Base-by-base conservation (phyloP, 2,113 vertebrate species). In the Alexandromys fortis region DNA sequence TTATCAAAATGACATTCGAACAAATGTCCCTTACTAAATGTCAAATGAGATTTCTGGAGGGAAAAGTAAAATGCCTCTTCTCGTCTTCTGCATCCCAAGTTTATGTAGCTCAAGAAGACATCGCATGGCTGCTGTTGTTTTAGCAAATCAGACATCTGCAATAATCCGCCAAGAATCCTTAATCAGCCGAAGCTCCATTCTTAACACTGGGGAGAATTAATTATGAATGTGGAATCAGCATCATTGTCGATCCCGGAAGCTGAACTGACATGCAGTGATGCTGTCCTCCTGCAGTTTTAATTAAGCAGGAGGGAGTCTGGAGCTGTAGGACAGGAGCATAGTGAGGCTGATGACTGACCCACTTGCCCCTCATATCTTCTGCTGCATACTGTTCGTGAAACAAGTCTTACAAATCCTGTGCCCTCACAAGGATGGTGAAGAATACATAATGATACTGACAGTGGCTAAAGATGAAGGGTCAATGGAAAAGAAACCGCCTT, bases 1-100 rank as follows among this genome's bases (percentile, higher is more conserved):
- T 98, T 98, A 98, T 98, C 98, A 98, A 97, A 97, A 97, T 98
- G 98, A 98, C 98, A 96, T 98, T 97, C 98, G 98, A 97, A 98
- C 87, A 98, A 98, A 98, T 47, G 72, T 97, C 97, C 96, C 97
- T 98, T 98, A 97, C 96, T 97, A 98, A 98, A 98, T 98, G 98
- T 98, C 98, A 98, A 98, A 95, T 87, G 95, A 97, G 95, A 98
- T 98, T 98, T 98, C 97, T 96, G 94, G 86, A 98, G 75, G 94
- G 89, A 85, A 97, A 96, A 94, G 79, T 95, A 96, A 97, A 98
- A 96, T 86, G 96, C 75, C 85, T 98, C 96, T 97, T 97, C 97
- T 95, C 83, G 86, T 76, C 70, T 97, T 95, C 81, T 97, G 94
- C 94, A 96, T 93, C 94, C 16, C 30, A 94, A 91, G 81, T 97